Base-by-base conservation (phyloP, 2,888 invertebrate genomes). In the Heliconius erato region DNA sequence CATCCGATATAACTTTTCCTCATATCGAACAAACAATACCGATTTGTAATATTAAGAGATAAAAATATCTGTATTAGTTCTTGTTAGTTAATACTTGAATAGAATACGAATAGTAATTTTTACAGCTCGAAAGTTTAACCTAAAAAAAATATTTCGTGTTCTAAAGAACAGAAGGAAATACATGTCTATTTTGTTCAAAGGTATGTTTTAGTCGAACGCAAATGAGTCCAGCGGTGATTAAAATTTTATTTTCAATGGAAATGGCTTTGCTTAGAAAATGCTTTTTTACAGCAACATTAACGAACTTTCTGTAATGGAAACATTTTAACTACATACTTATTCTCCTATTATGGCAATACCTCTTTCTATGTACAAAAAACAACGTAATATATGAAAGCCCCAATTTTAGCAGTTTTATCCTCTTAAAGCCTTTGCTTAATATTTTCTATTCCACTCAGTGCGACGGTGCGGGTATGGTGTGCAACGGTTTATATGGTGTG, bases 181-280 rank as follows among this genome's bases (percentile, higher is more conserved):
- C 40, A 11, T 71, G 26, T 9, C 44, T 71, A 71, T 71, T 49
- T 49, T 49, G 9, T 72, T 49, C 26, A 44, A 44, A 69, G 44
- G 26, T 16, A 72, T 72, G 7, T 49, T 72, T 71, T 72, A 49
- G 72, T 49, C 44, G 44, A 72, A 72, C 72, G 72, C 72, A 72
- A 72, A 72, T 72, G 44, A 72, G 72, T 49, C 44, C 44, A 28
- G 26, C 49, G 26, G 72, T 72, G 72, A 72, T 72, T 72, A 72
- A 72, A 72, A 72, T 72, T 72, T 72, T 72, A 72, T 49, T 72
- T 72, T 44, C 72, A 72, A 72, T 72, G 72, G 72, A 72, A 72
- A 72, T 72, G 72, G 44, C 44, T 72, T 72, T 28, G 72, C 44
- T 72, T 72, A 72, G 44, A 72, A 72, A 49, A 72, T 44, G 16